A percentile compares a stretch with the other conserved stretches of the same genome.
These are phyloP conservation scores for Columba guinea DNA, from an alignment of 2,797 vertebrate species.

Conservation along the genomic window DNA sequence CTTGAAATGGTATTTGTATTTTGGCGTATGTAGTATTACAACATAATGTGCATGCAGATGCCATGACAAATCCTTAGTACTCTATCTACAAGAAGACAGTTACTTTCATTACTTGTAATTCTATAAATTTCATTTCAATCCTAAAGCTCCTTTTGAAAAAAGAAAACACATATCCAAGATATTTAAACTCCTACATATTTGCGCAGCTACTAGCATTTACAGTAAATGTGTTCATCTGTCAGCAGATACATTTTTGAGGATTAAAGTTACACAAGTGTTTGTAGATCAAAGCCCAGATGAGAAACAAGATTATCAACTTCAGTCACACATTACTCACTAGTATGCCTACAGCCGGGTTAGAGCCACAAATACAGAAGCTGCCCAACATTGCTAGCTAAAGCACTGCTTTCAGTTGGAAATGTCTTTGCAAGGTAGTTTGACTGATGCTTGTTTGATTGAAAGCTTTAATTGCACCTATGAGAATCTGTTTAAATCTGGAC, in stretches of 20 bases:
- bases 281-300: background rate
- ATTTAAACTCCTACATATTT: background rate
- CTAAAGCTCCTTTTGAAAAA: background rate
- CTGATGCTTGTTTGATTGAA: too few species aligned
- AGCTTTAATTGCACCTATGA: background rate
- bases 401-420: background rate
- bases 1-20: constrained; percentile 1
- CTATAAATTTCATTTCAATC: background rate
- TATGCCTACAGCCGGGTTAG: background rate
- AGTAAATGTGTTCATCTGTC: background rate
- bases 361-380: background rate
- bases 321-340: background rate
- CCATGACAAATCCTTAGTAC: background rate
- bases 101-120: background rate
- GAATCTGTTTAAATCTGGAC: background rate
- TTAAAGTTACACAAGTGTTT: background rate
- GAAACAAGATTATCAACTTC: background rate
- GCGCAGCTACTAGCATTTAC: background rate
- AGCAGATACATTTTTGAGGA: background rate
- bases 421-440: background rate
- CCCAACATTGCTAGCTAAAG: background rate
- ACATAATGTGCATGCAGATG: background rate
- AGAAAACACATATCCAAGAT: background rate
- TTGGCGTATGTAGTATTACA: background rate
- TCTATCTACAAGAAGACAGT: background rate